These are phyloP conservation scores for Xestia sexstrigata DNA, from an alignment of 2,888 invertebrate species.

Conservation along the genomic window DNA sequence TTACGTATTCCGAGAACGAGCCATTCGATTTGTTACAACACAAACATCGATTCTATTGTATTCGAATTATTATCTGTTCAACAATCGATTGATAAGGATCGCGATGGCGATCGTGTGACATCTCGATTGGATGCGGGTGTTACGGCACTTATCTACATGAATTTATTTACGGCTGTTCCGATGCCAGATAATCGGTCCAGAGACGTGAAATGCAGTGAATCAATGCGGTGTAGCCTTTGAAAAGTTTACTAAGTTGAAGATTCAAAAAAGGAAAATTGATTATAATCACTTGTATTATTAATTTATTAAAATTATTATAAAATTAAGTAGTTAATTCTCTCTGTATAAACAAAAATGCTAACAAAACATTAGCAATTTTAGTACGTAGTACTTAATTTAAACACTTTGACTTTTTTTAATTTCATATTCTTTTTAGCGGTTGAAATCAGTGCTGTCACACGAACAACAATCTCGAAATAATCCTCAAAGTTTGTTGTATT, in stretches of 20 bases:
- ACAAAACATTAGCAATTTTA: neutral
- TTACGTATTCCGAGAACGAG: constrained; percentile 70
- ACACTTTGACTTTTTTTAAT: neutral
- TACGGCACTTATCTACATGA: constrained; percentile 64
- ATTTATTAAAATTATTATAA: neutral
- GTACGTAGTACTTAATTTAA: no score
- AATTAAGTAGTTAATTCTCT: neutral
- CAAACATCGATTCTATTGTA: constrained; percentile 73
- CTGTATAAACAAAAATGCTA: no score
- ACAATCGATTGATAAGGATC: constrained; percentile 76
- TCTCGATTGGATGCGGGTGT: constrained; percentile 81
- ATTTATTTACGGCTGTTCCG: constrained; percentile 63
- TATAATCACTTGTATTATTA: neutral
- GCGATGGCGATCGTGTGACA: constrained; percentile 73
- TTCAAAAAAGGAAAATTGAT: neutral
- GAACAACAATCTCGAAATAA: constrained; percentile 52
- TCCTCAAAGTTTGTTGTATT: constrained; percentile 55
- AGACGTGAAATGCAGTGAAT: constrained; percentile 35
- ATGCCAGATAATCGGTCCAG: constrained; percentile 42
- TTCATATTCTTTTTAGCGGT: constrained; percentile 26
- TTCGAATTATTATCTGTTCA: constrained; percentile 73
- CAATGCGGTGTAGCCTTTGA: constrained; percentile 9
- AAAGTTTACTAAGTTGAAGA: neutral
- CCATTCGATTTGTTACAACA: constrained; percentile 63
- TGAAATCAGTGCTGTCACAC: constrained; percentile 24